Evolutionary conservation across 2,797 vertebrate genomes (phyloP), one percentile per base, ranked within the genome.

Genomic region (Hipposideros larvatus): DNA sequence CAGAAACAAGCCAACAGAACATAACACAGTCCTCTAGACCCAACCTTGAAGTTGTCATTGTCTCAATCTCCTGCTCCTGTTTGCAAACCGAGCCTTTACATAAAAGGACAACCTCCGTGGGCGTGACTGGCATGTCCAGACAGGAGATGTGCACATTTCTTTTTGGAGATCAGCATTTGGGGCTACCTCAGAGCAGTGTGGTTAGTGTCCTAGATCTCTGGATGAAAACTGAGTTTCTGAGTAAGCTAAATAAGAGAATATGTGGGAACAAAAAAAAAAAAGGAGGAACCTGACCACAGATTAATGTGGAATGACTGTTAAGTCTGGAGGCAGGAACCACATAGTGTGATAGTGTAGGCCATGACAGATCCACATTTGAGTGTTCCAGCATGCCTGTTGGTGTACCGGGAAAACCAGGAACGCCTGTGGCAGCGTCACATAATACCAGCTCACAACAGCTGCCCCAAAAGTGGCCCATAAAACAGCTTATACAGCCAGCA

Each of bases 401-500:
- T 77, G 11, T 37, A 48, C 19, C 3, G 11, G 53, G 78, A 28
- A 94, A 88, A 63, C 83, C 43, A 5, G 63, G 28, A 66, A 89
- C 82, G 77, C 53, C 70, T 48, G 11, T 18, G 26, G 89, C 48
- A 34, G 66, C 10, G 43, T 34, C 6, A 19, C 51, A 24, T 66
- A 43, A 95, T 80, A 51, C 61, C 57, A 96, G 79, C 93, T 59
- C 53, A 88, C 11, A 1, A 70, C 4, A 59, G 28, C 31, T 24
- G 92, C 92, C 86, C 87, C 92, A 43, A 95, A 84, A 16, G 0
- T 0, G 53, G 87, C 4, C 0, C 2, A 3, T 0, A 87, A 70
- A 91, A 90, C 28, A 86, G 57, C 66, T 48, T 86, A 66, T 59
- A 79, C 85, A 46, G 93, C 95, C 96, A 97, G 92, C 97, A 97